Evolutionary conservation across 92 coral and sea anemone species (phyloP).

Genomic region (Epizoanthus rinbou): DNA sequence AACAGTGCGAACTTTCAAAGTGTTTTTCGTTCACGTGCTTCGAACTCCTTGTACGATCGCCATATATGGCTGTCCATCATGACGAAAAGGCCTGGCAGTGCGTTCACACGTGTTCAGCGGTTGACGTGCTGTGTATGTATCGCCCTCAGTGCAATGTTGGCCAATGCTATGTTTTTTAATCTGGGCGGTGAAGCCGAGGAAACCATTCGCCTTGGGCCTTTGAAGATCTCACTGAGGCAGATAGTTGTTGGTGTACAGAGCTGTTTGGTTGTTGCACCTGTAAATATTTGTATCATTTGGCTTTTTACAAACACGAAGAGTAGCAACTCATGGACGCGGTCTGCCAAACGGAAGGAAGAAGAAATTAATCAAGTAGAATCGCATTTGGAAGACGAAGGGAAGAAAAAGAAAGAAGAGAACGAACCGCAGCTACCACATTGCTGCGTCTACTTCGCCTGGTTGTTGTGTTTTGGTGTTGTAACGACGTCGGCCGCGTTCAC

Average conservation of each 20-base stretch:
- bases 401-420: background rate
- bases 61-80: conserved; percentile 70
- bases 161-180: conserved; percentile 71
- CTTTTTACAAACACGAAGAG: conserved; percentile 59
- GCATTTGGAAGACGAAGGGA: background rate
- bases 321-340: background rate
- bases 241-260: conserved; percentile 66
- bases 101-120: conserved; percentile 72
- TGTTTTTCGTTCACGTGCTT: conserved; percentile 41
- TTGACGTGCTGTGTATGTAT: conserved; percentile 64
- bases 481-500: conserved; percentile 61
- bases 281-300: conserved; percentile 52
- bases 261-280: conserved; percentile 63
- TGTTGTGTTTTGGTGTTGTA: conserved; percentile 52
- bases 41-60: conserved; percentile 56
- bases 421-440: conserved; percentile 64
- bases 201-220: conserved; percentile 60
- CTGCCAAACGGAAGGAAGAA: background rate
- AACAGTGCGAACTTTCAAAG: conserved; percentile 27
- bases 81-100: conserved; percentile 49
- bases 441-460: conserved; percentile 68
- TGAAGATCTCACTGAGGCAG: conserved; percentile 55
- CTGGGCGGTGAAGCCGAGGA: conserved; percentile 43
- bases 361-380: no score
- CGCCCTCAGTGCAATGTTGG: conserved; percentile 62